These are phyloP conservation scores for Graphium colonna DNA, from an alignment of 2,888 invertebrate genomes.

Conservation along the genomic window DNA sequence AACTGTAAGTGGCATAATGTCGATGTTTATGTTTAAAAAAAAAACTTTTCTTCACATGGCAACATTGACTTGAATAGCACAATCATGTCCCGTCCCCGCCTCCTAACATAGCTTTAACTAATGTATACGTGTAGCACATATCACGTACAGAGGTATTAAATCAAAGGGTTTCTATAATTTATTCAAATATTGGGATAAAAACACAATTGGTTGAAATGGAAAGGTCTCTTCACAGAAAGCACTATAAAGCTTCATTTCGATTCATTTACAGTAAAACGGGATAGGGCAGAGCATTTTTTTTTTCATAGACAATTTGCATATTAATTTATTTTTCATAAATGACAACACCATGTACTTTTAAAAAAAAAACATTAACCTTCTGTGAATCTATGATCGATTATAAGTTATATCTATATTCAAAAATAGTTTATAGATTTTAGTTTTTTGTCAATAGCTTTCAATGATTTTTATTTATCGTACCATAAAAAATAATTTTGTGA, in stretches of 20 bases:
- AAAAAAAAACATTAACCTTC: too few species aligned
- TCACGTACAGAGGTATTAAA: conserved; percentile 32
- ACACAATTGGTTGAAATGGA: conserved; percentile 14
- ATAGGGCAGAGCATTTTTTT: conserved; percentile 21
- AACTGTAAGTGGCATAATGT: too few species aligned
- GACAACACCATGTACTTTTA: too few species aligned
- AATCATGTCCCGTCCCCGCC: conserved; percentile 57
- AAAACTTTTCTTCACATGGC: conserved; percentile 64
- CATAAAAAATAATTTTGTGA: too few species aligned
- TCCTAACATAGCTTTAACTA: conserved; percentile 59
- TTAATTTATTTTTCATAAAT: too few species aligned
- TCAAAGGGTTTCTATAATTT: conserved; percentile 29
- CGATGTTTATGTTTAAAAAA: too few species aligned
- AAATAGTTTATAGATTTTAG: too few species aligned
- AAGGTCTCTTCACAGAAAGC: conserved; percentile 19
- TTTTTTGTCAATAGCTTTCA: too few species aligned
- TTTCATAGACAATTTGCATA: too few species aligned
- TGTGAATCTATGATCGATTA: too few species aligned
- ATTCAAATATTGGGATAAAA: conserved; percentile 24
- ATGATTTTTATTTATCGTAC: too few species aligned
- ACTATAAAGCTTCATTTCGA: conserved; percentile 22
- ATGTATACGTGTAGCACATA: conserved; percentile 30
- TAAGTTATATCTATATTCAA: too few species aligned
- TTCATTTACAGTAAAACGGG: conserved; percentile 19
- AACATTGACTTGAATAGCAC: conserved; percentile 54